A percentile compares a stretch with the other conserved stretches of the same genome.
phyloP scores from a whole-genome alignment of 2,113 vertebrate species.

The Lonchura striata region DNA sequence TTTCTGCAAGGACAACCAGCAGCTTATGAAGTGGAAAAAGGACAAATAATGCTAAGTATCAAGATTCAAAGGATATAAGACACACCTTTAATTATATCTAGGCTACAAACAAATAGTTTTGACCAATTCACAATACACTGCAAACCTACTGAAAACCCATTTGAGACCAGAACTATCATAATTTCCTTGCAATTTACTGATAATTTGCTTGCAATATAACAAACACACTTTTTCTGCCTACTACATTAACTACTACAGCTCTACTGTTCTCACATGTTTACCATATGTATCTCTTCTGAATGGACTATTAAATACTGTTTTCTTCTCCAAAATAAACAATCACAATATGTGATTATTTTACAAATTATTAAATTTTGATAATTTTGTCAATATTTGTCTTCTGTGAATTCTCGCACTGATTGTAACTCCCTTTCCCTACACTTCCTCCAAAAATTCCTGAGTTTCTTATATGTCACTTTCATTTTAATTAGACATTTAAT shows the following conservation, averaged over 20 bases:
- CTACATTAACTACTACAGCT: neutral
- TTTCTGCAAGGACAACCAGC: neutral
- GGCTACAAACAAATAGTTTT: neutral
- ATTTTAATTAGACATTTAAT: neutral
- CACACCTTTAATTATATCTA: neutral
- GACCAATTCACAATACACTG: neutral
- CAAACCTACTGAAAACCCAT: neutral
- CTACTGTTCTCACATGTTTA: neutral
- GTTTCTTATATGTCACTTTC: neutral
- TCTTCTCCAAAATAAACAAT: neutral
- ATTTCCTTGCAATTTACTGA: constrained; percentile 18
- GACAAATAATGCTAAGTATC: neutral
- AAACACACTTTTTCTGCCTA: neutral
- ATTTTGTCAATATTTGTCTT: neutral
- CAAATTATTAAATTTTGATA: neutral
- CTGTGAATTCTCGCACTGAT: neutral
- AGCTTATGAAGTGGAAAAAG: neutral
- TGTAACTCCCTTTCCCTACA: neutral
- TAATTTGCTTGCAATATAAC: neutral
- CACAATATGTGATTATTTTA: neutral
- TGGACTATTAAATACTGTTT: neutral
- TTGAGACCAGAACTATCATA: neutral
- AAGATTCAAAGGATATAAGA: accelerated
- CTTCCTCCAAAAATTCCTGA: neutral
- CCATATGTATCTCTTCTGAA: neutral